Conservation (phyloP, 2,113 vertebrate genomes). For the Dendrocopos noguchii region DNA sequence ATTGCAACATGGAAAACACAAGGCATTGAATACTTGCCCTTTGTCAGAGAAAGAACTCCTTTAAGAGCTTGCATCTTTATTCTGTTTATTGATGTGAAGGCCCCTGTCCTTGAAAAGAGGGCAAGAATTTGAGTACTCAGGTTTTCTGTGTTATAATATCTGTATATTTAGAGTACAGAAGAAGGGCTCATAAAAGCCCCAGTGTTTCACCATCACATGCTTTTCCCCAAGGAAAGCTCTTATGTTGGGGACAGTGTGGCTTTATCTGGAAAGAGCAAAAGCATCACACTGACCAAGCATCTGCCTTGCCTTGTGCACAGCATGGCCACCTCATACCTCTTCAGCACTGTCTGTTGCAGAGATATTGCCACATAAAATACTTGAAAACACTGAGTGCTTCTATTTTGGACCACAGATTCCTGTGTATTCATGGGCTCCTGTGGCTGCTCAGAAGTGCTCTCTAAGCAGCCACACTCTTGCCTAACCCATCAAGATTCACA, state of each 20-base stretch:
- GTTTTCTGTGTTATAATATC: slow-evolving; percentile 49
- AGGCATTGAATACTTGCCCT: slow-evolving; percentile 54
- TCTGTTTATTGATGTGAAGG: slow-evolving; percentile 38
- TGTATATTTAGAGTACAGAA: slow-evolving; percentile 49
- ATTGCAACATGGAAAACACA: slow-evolving; percentile 54
- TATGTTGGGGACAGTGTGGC: neutral
- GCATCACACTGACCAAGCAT: neutral
- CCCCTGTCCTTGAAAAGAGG: slow-evolving; percentile 3
- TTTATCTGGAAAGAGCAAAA: neutral
- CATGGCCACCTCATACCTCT: neutral
- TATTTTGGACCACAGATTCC: neutral
- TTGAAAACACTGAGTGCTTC: neutral
- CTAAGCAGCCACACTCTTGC: neutral
- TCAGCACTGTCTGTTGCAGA: neutral
- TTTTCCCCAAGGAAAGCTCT: neutral
- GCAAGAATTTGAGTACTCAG: slow-evolving; percentile 38
- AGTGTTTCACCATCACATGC: neutral
- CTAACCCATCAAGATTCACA: neutral
- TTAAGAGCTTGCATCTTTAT: slow-evolving; percentile 14
- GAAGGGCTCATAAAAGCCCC: neutral
- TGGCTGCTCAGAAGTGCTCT: neutral
- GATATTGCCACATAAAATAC: neutral
- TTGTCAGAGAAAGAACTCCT: slow-evolving; percentile 44
- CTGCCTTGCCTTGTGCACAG: accelerated
- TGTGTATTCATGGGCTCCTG: neutral